Evolutionary conservation across 2,888 invertebrate species (phyloP).

Genomic region (Meandrusa payeni): DNA sequence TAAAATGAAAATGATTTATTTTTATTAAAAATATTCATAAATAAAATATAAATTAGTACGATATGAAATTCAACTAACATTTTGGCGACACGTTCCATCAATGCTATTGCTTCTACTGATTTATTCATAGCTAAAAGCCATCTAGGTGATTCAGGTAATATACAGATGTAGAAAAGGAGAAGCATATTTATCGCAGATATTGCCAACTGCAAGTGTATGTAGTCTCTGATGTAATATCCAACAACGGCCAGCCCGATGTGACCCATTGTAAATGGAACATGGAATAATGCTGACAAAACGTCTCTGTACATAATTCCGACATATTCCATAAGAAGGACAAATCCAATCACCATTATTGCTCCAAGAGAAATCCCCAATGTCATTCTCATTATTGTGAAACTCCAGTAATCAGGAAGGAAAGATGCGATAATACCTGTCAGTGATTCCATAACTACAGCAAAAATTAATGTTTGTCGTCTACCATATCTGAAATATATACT

Average conservation of each 20-base stretch:
- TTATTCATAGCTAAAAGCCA: slow-evolving; percentile 87
- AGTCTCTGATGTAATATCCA: slow-evolving; percentile 83
- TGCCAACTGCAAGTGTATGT: slow-evolving; percentile 82
- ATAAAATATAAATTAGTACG: slow-evolving; percentile 2
- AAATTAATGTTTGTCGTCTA: slow-evolving; percentile 84
- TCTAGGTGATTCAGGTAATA: slow-evolving; percentile 89
- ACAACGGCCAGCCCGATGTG: slow-evolving; percentile 82
- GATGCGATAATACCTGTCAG: slow-evolving; percentile 84
- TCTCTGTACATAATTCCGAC: slow-evolving; percentile 77
- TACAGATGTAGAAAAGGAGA: slow-evolving; percentile 83
- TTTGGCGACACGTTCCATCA: slow-evolving; percentile 84
- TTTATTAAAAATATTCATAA: background rate
- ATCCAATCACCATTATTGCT: slow-evolving; percentile 85
- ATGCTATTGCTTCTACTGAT: slow-evolving; percentile 78
- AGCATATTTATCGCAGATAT: slow-evolving; percentile 80
- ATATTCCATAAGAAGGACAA: slow-evolving; percentile 83
- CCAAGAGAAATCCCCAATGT: slow-evolving; percentile 87
- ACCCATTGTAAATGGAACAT: slow-evolving; percentile 84
- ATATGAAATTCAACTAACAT: slow-evolving; percentile 39
- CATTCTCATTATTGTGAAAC: slow-evolving; percentile 84
- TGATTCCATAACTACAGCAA: slow-evolving; percentile 85
- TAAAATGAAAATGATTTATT: slow-evolving; percentile 36
- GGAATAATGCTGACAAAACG: slow-evolving; percentile 81
- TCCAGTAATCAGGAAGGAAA: slow-evolving; percentile 82
- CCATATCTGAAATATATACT: slow-evolving; percentile 81